Evolutionary conservation across 1,140 invertebrate species (phyloP).

Genomic region (Sycophaga agraensis): DNA sequence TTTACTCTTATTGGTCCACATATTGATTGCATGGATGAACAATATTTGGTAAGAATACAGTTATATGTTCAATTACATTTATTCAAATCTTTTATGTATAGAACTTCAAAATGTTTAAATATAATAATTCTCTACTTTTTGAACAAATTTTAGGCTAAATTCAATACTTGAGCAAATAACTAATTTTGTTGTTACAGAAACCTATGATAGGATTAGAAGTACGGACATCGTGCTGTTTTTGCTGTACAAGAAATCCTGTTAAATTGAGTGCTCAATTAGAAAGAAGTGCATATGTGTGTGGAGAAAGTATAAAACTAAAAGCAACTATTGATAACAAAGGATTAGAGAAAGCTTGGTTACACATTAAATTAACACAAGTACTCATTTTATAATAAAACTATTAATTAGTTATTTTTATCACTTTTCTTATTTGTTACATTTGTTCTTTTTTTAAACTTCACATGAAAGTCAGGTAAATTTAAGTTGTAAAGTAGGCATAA

Average conservation of each 20-base stretch:
- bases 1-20: constrained; percentile 83
- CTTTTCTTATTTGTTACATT: no score
- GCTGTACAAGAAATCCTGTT: constrained; percentile 73
- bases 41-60: constrained; percentile 68
- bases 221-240: constrained; percentile 72
- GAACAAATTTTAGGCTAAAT: background rate
- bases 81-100: no score
- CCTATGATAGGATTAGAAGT: constrained; percentile 72
- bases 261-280: constrained; percentile 71
- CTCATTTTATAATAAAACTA: background rate
- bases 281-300: constrained; percentile 78
- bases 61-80: background rate
- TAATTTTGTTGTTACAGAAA: constrained; percentile 61
- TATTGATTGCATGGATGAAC: constrained; percentile 85
- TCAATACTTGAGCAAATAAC: background rate
- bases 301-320: constrained; percentile 75
- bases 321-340: constrained; percentile 80
- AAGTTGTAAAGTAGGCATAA: no score
- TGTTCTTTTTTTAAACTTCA: no score
- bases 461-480: no score
- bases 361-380: constrained; percentile 73
- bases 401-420: no score
- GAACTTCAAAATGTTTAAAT: no score
- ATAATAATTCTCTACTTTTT: no score
- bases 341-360: constrained; percentile 69